Conservation (phyloP, 2,797 vertebrate genomes). For the Masticophis lateralis region DNA sequence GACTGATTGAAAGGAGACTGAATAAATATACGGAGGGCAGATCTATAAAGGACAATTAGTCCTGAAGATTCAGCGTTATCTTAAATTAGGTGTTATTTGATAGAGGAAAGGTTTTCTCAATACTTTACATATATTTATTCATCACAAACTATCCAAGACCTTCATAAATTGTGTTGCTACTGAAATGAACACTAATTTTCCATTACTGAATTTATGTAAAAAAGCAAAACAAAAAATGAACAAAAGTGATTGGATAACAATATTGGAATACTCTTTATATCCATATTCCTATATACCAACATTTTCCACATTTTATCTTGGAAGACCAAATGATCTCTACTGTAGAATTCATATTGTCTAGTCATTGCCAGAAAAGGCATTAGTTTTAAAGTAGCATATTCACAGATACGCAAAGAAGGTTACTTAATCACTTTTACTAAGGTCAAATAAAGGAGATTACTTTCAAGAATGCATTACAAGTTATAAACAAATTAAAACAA, state of each 20-base stretch:
- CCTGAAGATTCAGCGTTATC: background rate
- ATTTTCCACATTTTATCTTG: background rate
- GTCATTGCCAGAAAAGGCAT: background rate
- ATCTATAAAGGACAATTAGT: background rate
- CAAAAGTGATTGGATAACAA: background rate
- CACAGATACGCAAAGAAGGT: background rate
- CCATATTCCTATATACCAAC: background rate
- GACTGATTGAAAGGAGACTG: background rate
- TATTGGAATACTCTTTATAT: background rate
- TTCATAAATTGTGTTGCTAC: background rate
- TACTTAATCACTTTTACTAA: background rate
- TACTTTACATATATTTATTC: background rate
- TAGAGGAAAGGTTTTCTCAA: background rate
- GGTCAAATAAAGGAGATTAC: background rate
- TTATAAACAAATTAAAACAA: background rate
- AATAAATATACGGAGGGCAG: background rate
- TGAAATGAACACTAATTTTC: background rate
- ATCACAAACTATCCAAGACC: background rate
- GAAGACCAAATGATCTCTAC: background rate
- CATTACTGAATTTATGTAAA: background rate
- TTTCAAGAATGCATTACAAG: background rate
- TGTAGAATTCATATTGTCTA: background rate
- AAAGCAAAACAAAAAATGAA: background rate
- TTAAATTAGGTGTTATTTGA: background rate
- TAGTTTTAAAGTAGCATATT: background rate